Base-by-base conservation (phyloP, 2,888 invertebrate genomes). In the Agrochola lota region DNA sequence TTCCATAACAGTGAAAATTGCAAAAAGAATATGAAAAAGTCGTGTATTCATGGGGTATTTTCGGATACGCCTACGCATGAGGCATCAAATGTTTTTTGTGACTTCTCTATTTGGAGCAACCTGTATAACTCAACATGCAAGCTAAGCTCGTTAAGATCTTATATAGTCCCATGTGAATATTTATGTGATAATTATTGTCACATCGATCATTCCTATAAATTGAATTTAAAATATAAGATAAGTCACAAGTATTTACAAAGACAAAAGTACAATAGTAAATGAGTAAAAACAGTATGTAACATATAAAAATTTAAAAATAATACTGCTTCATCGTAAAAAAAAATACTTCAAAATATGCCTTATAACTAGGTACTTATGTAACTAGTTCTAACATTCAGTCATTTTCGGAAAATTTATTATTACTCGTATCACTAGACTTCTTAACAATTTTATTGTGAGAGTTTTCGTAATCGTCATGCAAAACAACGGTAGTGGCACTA, bases 401-500 rank as follows among this genome's bases (percentile, higher is more conserved):
- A 90, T 93, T 94, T 90, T 95, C 95, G 89, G 91, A 90, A 86
- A 91, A 89, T 94, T 94, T 91, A 91, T 93, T 91, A 91, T 92
- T 93, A 91, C 87, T 92, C 83, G 90, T 90, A 91, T 92, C 91
- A 92, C 92, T 94, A 90, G 88, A 80, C 89, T 94, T 94, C 77
- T 92, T 94, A 87, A 94, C 94, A 85, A 91, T 78, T 90, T 92
- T 95, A 91, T 74, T 91, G 67, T 93, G 91, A 84, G 91, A 88
- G 84, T 92, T 92, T 78, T 95, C 96, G 85, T 94, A 95, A 88
- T 97, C 97, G 85, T 97, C 97, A 80, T 97, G 97, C 89, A 97
- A 94, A 85, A 98, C 97, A 80, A 98, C 97, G 72, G 98, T 98
- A 71, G 97, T 97, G 81, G 97, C 97, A 91, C 98, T 98, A 74